These are phyloP conservation scores for Schizaphis graminum DNA, from an alignment of 2,888 invertebrate genomes.

Conservation along the genomic window DNA sequence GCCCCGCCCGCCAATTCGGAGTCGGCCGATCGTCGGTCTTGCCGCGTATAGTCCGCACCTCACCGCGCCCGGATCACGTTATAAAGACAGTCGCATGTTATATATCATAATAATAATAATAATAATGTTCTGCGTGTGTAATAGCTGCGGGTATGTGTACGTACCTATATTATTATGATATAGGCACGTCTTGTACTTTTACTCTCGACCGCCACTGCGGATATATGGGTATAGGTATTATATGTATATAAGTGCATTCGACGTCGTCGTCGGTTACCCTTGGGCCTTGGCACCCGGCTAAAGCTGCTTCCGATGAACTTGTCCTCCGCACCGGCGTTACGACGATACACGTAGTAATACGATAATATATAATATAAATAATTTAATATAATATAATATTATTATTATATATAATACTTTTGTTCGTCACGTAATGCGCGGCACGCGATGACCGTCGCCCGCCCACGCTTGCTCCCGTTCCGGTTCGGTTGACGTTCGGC, in stretches of 20 bases:
- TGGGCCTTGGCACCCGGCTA: not conserved
- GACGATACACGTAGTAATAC: not conserved
- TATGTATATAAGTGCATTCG: not conserved
- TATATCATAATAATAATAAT: not conserved
- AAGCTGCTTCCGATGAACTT: not conserved
- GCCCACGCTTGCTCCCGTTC: not conserved
- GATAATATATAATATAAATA: slow-evolving; percentile 4
- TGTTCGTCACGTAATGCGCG: not conserved
- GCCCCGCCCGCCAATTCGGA: not conserved
- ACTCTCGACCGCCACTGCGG: not conserved
- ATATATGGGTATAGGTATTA: not conserved
- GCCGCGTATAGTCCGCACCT: not conserved
- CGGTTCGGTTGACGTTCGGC: slow-evolving; percentile 7
- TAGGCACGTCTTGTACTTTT: not conserved
- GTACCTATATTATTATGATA: not conserved
- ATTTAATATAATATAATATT: not conserved
- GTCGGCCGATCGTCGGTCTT: not conserved
- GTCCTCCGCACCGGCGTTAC: not conserved
- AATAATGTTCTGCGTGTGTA: not conserved
- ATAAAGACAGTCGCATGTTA: not conserved
- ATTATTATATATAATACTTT: not conserved
- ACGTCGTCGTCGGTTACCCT: not conserved
- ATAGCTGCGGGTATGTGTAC: not conserved
- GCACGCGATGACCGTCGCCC: slow-evolving; percentile 7
- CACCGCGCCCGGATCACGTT: not conserved